Conservation (phyloP, 2,888 invertebrate genomes). For the Cheilosia urbana region DNA sequence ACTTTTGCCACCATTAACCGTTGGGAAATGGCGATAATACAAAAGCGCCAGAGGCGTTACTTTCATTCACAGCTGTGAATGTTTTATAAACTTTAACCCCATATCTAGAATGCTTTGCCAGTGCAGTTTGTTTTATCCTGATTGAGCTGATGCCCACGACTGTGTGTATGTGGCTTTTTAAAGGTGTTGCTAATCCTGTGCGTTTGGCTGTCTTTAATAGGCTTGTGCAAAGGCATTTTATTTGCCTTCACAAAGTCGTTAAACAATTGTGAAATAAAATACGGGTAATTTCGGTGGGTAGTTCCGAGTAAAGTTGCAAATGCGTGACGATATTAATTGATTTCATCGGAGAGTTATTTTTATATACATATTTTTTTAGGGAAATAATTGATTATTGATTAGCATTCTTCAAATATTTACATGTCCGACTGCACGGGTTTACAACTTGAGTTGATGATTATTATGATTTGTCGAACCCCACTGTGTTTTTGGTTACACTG, state of each 20-base stretch:
- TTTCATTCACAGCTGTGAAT: constrained; percentile 37
- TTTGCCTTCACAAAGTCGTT: neutral
- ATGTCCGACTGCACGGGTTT: no score
- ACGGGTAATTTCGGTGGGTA: neutral
- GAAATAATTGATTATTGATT: no score
- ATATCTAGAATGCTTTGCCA: constrained; percentile 1
- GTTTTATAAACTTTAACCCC: constrained; percentile 25
- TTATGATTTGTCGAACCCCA: no score
- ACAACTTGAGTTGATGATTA: no score
- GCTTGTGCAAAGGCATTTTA: neutral
- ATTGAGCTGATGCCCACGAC: neutral
- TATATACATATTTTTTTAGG: no score
- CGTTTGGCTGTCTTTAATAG: neutral
- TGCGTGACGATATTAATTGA: no score
- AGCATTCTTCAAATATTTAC: no score
- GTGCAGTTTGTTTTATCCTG: neutral
- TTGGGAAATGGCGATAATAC: constrained; percentile 24
- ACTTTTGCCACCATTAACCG: constrained; percentile 58
- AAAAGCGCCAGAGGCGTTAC: constrained; percentile 23
- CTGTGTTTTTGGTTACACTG: no score
- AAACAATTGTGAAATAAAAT: constrained; percentile 2
- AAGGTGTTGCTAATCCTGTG: neutral
- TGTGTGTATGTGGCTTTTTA: neutral
- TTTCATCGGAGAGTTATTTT: no score
- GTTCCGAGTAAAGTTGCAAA: no score